Evolutionary conservation across 2,888 invertebrate species (phyloP), one percentile per base, ranked within the genome.

Genomic region (Sthenelais limicola): DNA sequence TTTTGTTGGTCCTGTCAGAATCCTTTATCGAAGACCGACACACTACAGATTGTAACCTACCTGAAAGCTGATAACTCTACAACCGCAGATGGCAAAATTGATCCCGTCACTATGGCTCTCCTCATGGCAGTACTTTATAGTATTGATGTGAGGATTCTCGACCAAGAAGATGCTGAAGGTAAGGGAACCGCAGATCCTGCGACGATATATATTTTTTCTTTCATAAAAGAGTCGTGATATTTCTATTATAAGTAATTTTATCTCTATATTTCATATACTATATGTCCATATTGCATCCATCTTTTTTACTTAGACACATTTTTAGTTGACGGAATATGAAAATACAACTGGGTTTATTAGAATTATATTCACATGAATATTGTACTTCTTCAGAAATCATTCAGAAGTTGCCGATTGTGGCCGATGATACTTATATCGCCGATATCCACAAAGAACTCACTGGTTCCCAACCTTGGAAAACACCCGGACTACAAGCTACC

Each of bases 41-140:
- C 94, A 0, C 87, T 94, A 43, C 79, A 81, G 28, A 77, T 87
- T 33, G 79, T 88, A 12, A 77, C 79, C 21, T 80, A 83, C 72
- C 81, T 88, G 68, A 80, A 81, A 69, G 73, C 68, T n/a, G 82
- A 83, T 62, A 77, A 76, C 38, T 73, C 74, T 0, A 62, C 80
- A 24, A 77, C 72, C 21, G 89, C 91, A 0, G 90, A 92, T 0
- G 94, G 94, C 1, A 92, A 92, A 15, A 89, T 96, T 28, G 94
- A 94, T 85, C 92, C 93, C 82, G 92, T 94, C 0, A 93, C 93
- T 0, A 87, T 95, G 2, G 92, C 93, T 0, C 88, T 97, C 35
- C 90, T 94, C 76, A 93, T 96, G 93, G 92, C 96, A 0, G 87
- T 96, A 51, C 86, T 97, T 1, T 94, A 94, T 85, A 92, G 94